Evolutionary conservation across 2,888 invertebrate genomes (phyloP), one percentile per base, ranked within the genome.

Genomic region (Crioceris asparagi): DNA sequence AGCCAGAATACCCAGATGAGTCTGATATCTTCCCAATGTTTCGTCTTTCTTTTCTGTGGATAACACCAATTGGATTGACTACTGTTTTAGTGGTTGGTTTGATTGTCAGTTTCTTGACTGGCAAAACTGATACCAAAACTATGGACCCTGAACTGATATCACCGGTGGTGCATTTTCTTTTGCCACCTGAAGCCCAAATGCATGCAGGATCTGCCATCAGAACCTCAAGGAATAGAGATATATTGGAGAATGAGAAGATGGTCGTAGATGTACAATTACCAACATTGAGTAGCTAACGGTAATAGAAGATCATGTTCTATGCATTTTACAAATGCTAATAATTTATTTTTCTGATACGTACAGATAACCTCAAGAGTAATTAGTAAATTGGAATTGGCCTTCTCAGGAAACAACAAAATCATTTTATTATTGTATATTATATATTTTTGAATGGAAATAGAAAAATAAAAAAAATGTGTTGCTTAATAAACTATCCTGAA

Each of bases 41-140:
- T 64, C 75, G 82, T 7, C 54, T 87, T 29, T 85, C 85, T 0
- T 87, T 83, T 60, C 77, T 84, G 57, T 86, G 85, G 85, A 79
- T 85, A 40, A 79, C 83, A 25, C 79, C 82, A 1, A 67, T 83
- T 34, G 86, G 85, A 1, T 69, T 81, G 1, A 33, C 71, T 0
- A 71, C 77, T 0, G 82, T 82, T 0, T 54, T 86, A 14, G 38
- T 74, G 0, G 77, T 85, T 0, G 87, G 86, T 0, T 66, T 75
- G 2, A 50, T 79, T 11, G 76, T 79, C 18, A 77, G 77, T 41
- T 70, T 74, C 48, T 43, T 74, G 11, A 72, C 73, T 1, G 72
- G 74, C 19, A 66, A 69, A 25, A 65, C 61, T 3, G 64, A 72
- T 49, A 49, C 71, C 8, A 64, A 61, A 32, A 60, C 62, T 7